Conservation (phyloP, 2,797 vertebrate genomes). For the Lithobates sylvaticus region DNA sequence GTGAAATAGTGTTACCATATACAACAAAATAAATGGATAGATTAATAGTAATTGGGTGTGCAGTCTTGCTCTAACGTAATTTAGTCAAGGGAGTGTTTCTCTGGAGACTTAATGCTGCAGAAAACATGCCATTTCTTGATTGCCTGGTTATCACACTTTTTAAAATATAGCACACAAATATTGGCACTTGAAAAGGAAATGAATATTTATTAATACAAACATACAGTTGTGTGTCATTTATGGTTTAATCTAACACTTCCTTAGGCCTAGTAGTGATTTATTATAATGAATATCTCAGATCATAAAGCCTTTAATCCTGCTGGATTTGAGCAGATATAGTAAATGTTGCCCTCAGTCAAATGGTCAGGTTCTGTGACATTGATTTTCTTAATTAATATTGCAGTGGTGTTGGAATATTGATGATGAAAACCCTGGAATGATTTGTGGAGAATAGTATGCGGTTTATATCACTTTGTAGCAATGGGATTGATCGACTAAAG, state of each 20-base stretch:
- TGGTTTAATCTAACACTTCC: conserved; percentile 15
- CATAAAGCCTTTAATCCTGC: conserved; percentile 43
- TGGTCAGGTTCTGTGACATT: conserved; percentile 23
- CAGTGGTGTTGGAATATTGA: conserved; percentile 45
- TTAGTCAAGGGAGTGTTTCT: not conserved
- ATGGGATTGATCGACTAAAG: conserved; percentile 2
- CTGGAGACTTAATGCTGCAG: conserved; percentile 1
- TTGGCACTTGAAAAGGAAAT: not conserved
- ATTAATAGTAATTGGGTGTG: not conserved
- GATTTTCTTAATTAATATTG: conserved; percentile 42
- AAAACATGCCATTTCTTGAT: not conserved
- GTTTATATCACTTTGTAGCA: not conserved
- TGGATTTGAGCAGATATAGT: conserved; percentile 41
- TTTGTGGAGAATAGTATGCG: not conserved
- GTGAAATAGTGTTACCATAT: not conserved
- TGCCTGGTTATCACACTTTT: not conserved
- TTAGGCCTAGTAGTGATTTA: conserved; percentile 35
- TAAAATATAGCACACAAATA: not conserved
- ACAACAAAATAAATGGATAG: not conserved
- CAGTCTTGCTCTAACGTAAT: not conserved
- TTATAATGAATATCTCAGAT: conserved; percentile 40
- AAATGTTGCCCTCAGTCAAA: conserved; percentile 47
- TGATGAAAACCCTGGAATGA: conserved; percentile 14
- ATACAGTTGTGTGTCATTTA: conserved; percentile 25
- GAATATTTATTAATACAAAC: conserved; percentile 13